Evolutionary conservation across 1,140 invertebrate genomes (phyloP), one percentile per base, ranked within the genome.

Genomic region (Coptotermes formosanus): DNA sequence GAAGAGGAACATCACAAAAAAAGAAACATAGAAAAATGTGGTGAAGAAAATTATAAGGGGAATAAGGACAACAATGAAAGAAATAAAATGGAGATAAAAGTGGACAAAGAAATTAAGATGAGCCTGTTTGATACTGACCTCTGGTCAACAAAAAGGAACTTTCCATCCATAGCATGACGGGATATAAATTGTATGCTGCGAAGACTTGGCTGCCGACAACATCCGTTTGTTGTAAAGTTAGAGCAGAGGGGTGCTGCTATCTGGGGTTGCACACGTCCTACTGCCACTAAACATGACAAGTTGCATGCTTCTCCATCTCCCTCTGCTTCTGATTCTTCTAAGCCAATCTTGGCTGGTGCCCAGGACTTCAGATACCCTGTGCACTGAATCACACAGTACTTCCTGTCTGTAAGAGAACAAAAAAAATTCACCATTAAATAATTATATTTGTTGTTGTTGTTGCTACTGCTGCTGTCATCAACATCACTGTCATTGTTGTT

Each of bases 301-400:
- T 96, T 97, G 89, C 95, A 95, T 1, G 93, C 91, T 59, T 97
- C 96, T 19, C 93, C 93, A 87, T 97, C 96, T 44, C 91, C 93
- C 25, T 96, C 95, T 3, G 91, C 92, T 84, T 92, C 92, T 19
- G 82, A 89, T 87, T 94, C 95, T 87, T 94, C 95, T 86, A 94
- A 89, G 16, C 93, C 93, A 82, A 96, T 93, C 91, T 97, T 97
- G 3, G 95, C 94, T 12, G 96, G 95, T 9, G 95, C 94, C 97
- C 97, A 98, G 0, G 97, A 97, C 89, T 98, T 98, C 14, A 99
- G 91, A 90, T 98, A 98, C 2, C 97, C 97, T 69, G 96, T 97
- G 89, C 96, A 97, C 89, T 97, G 96, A 86, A 97, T 96, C 30
- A 97, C 94, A 88, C 92, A 94, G 89, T 96, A 97, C 88, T 95